Evolutionary conservation across 2,888 invertebrate genomes (phyloP).

Genomic region (Baccha elongata): DNA sequence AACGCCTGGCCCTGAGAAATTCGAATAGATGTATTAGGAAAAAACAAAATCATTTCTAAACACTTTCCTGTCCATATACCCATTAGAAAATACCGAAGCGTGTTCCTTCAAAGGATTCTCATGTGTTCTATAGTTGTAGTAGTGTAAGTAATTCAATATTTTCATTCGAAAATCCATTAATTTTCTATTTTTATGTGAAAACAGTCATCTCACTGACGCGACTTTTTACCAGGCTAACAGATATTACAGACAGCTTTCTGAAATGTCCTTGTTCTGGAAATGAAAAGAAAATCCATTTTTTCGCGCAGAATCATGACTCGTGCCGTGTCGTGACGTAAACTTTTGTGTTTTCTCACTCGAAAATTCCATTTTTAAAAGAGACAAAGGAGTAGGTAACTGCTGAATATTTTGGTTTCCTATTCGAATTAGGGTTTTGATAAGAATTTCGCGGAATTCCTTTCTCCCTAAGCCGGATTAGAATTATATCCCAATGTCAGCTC

Average conservation of each 20-base stretch:
- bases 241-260: neutral
- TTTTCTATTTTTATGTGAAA: constrained; percentile 81
- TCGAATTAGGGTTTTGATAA: constrained; percentile 81
- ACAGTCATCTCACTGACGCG: constrained; percentile 82
- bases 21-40: constrained; percentile 81
- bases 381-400: constrained; percentile 4
- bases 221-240: constrained; percentile 79
- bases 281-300: neutral
- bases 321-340: neutral
- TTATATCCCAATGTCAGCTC: constrained; percentile 31
- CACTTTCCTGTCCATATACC: constrained; percentile 1
- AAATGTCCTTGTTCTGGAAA: constrained; percentile 11
- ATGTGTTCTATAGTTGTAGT: neutral
- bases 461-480: constrained; percentile 70
- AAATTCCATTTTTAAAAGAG: neutral
- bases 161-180: constrained; percentile 75
- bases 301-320: constrained; percentile 48
- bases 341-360: too few relatives aligned
- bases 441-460: constrained; percentile 77
- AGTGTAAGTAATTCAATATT: neutral
- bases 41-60: constrained; percentile 72
- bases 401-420: constrained; percentile 78
- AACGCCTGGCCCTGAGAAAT: constrained; percentile 80
- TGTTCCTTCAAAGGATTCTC: neutral
- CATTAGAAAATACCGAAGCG: neutral